Base-by-base conservation (phyloP, 2,113 vertebrate genomes). In the Cyphomyrus discorhynchus region DNA sequence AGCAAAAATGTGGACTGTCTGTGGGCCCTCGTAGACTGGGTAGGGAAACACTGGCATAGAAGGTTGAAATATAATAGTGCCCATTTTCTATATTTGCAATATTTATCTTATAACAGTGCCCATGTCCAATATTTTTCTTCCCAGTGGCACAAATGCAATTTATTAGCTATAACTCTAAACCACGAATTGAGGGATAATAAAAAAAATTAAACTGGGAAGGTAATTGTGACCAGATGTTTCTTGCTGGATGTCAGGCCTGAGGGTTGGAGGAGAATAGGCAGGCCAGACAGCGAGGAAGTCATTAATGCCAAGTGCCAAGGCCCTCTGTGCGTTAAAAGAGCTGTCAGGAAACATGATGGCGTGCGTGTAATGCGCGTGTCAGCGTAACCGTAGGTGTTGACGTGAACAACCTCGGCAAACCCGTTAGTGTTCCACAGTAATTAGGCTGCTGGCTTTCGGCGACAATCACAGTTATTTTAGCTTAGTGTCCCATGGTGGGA, bases 101-200 rank as follows among this genome's bases (percentile, higher is more conserved):
- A 66, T 66, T 66, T 66, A 66, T 66, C 62, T 66, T 66, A 27
- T 66, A 70, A 70, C n/a, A 70, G 27, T 70, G 10, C 62, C 62
- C 62, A 70, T 70, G 11, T 87, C 7, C 13, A 21, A 35, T 87
- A 21, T 87, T 87, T 53, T 35, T 35, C 50, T 87, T 39, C 85
- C 85, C 47, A 53, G n/a, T 52, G 85, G 47, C 50, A 56, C n/a
- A 53, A 35, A 87, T 53, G 49, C 19, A 87, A 87, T 87, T 31
- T 56, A 87, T 87, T 87, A 87, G 31, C 47, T 42, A 87, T 87
- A 87, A 35, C 85, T 35, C 5, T 52, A 87, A 52, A 53, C 21
- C 10, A 24, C 27, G n/a, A 53, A 87, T 35, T 11, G 10, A 86
- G 11, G n/a, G 24, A 53, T 53, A 53, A 53, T 46, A 21, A 42